These are phyloP conservation scores for Microcebus jonahi DNA, from an alignment of 2,113 vertebrate species.

Conservation along the genomic window DNA sequence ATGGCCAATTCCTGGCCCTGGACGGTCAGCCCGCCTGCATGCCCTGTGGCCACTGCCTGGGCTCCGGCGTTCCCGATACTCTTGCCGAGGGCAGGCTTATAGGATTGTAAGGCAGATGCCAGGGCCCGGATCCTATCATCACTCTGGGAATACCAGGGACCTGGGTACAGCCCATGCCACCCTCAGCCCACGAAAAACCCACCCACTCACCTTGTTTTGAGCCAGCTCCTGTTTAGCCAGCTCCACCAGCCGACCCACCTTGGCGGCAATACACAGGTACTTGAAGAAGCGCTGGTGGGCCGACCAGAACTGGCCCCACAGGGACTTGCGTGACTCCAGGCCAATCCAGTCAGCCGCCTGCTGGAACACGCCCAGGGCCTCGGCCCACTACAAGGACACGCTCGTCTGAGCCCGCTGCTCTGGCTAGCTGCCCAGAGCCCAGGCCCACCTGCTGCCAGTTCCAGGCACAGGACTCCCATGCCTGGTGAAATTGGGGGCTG, in stretches of 20 bases:
- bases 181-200: background rate
- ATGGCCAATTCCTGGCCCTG: background rate
- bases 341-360: slow-evolving; percentile 93
- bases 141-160: no score
- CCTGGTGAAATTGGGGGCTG: background rate
- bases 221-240: slow-evolving; percentile 93
- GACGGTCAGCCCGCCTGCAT: background rate
- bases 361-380: slow-evolving; percentile 94
- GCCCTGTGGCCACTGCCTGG: background rate
- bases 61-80: fast-evolving
- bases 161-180: no score
- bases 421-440: background rate
- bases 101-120: no score
- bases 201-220: slow-evolving; percentile 90
- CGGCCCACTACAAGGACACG: slow-evolving; percentile 90
- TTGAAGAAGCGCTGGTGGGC: slow-evolving; percentile 99
- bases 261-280: slow-evolving; percentile 98
- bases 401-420: background rate
- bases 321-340: slow-evolving; percentile 94
- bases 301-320: slow-evolving; percentile 99
- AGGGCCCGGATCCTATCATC: no score
- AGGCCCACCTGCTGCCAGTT: background rate
- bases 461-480: background rate
- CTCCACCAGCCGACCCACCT: slow-evolving; percentile 94
- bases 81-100: no score